Percentiles rank a stretch among this genome's conserved stretches.
These are phyloP conservation scores for Gorsachius goisagi DNA, from an alignment of 2,113 vertebrate genomes.

Conservation along the genomic window DNA sequence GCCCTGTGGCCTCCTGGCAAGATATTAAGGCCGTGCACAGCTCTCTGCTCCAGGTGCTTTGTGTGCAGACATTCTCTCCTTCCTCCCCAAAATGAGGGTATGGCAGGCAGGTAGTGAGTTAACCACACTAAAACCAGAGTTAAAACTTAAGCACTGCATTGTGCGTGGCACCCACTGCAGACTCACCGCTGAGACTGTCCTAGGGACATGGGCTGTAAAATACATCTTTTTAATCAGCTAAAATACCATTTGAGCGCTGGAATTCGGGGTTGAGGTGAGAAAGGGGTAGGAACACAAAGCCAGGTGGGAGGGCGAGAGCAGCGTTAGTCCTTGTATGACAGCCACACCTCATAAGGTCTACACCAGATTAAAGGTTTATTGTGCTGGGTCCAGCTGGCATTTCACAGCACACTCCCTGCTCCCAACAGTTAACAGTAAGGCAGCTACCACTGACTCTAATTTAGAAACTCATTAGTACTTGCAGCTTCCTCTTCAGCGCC, in stretches of 20 bases:
- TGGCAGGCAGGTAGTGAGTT: not conserved
- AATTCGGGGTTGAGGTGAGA: not conserved
- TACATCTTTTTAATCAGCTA: not conserved
- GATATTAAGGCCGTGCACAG: not conserved
- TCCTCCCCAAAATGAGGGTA: not conserved
- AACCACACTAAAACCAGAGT: not conserved
- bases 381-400: not conserved
- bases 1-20: not conserved
- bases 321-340: not conserved
- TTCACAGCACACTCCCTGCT: not conserved
- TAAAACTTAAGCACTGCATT: rapidly evolving
- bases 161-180: not conserved
- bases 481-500: not conserved
- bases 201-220: not conserved
- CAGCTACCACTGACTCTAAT: not conserved
- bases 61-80: not conserved
- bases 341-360: not conserved
- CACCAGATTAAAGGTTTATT: not conserved
- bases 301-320: not conserved
- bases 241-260: not conserved
- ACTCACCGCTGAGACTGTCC: not conserved
- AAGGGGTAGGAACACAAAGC: not conserved
- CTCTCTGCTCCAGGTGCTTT: not conserved
- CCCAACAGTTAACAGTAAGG: not conserved
- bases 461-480: not conserved